Evolutionary conservation across 2,113 vertebrate species (phyloP).

Genomic region (Excalfactoria chinensis): DNA sequence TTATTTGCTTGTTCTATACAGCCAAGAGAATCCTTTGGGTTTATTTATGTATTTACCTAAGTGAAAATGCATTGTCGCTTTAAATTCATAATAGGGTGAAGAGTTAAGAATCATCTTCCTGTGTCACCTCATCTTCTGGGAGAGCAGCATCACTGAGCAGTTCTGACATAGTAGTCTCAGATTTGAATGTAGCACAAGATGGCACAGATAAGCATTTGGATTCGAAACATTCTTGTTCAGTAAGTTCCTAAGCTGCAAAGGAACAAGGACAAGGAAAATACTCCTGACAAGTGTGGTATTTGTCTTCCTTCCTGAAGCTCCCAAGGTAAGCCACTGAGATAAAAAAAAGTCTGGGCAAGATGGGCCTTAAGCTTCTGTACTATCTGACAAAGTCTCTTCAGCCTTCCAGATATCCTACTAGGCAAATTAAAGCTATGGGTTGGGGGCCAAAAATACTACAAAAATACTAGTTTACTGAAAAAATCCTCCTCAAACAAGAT

Average conservation of each 20-base stretch:
- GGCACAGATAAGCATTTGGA: not conserved
- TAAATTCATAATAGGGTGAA: not conserved
- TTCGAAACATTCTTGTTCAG: not conserved
- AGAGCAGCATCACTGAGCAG: not conserved
- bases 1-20: not conserved
- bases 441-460: not conserved
- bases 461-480: slow-evolving; percentile 51
- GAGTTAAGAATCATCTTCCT: not conserved
- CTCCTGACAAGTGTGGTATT: not conserved
- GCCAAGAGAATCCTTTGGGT: not conserved
- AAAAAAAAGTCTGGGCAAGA: not conserved
- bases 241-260: not conserved
- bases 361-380: not conserved
- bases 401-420: not conserved
- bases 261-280: not conserved
- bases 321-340: not conserved
- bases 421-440: not conserved
- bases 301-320: not conserved
- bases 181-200: not conserved
- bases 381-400: not conserved
- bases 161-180: not conserved
- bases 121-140: not conserved
- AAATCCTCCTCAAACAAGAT: slow-evolving; percentile 61
- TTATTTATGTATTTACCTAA: not conserved
- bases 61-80: not conserved